Percentiles rank a stretch among this genome's conserved stretches.
phyloP scores from a whole-genome alignment of 1,140 invertebrate species.

The Lepidostoma basale region DNA sequence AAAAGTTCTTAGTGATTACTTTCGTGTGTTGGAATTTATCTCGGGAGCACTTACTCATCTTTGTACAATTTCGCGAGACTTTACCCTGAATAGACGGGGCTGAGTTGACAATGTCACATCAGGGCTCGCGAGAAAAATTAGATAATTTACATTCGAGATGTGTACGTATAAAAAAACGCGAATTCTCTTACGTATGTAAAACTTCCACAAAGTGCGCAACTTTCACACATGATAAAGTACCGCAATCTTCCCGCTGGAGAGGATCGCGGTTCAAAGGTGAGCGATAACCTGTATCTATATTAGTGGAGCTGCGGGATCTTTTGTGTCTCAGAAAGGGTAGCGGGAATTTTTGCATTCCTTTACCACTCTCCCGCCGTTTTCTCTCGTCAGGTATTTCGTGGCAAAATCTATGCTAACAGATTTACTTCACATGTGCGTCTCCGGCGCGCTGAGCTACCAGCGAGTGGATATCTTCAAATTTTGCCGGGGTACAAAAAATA shows the following conservation, averaged over 20 bases:
- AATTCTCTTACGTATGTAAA: constrained; percentile 27
- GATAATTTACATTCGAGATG: constrained; percentile 27
- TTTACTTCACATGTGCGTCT: constrained; percentile 14
- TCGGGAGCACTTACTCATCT: too few relatives aligned
- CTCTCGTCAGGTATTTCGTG: constrained; percentile 30
- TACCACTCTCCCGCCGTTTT: constrained; percentile 23
- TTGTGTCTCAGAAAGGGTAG: constrained; percentile 25
- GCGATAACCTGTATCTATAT: constrained; percentile 31
- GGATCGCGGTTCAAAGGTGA: constrained; percentile 33
- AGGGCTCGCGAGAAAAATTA: constrained; percentile 5
- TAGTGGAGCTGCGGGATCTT: constrained; percentile 11
- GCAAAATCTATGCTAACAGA: constrained; percentile 39
- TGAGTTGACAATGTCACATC: constrained; percentile 10
- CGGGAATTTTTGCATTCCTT: constrained; percentile 39
- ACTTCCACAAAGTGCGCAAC: constrained; percentile 13
- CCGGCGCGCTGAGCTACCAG: too few relatives aligned
- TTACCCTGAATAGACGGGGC: too few relatives aligned
- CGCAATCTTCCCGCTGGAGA: constrained; percentile 11
- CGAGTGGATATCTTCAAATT: too few relatives aligned
- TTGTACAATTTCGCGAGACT: too few relatives aligned
- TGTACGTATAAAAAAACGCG: constrained; percentile 13
- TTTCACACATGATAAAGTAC: constrained; percentile 14
- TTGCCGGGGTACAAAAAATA: too few relatives aligned
- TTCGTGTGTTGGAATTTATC: too few relatives aligned
- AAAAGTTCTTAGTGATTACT: too few relatives aligned